Percentiles rank a stretch among this genome's conserved stretches.
Evolutionary conservation across 2,888 invertebrate species (phyloP).

Genomic region (Nebria salina): DNA sequence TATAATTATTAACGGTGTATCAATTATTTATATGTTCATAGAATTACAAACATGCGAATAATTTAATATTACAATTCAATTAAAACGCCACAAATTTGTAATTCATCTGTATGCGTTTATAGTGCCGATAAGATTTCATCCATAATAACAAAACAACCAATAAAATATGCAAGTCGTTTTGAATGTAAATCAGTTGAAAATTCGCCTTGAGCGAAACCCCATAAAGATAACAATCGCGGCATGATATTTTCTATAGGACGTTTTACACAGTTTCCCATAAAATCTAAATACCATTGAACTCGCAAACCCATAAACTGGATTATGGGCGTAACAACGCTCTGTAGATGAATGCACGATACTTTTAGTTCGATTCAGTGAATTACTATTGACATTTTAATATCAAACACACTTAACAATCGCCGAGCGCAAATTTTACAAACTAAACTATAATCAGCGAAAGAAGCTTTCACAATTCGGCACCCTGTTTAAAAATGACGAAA

Average conservation of each 20-base stretch:
- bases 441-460: too few species aligned
- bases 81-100: background rate
- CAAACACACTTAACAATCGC: background rate
- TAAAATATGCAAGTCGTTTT: background rate
- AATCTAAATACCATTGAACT: background rate
- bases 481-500: background rate
- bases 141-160: background rate
- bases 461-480: too few species aligned
- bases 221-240: background rate
- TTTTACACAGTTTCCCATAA: constrained; percentile 1
- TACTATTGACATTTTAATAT: background rate
- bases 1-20: too few species aligned
- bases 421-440: background rate
- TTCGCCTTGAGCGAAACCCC: background rate
- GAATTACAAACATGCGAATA: too few species aligned
- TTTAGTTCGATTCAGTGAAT: background rate
- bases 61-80: too few species aligned
- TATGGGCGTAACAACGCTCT: background rate
- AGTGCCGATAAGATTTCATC: background rate
- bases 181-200: background rate
- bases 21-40: too few species aligned
- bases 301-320: background rate
- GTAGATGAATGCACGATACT: background rate
- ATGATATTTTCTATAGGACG: background rate
- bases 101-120: background rate